A percentile compares a stretch with the other conserved stretches of the same genome.
phyloP scores from a whole-genome alignment of 2,113 vertebrate species.

The Nycticebus coucang region DNA sequence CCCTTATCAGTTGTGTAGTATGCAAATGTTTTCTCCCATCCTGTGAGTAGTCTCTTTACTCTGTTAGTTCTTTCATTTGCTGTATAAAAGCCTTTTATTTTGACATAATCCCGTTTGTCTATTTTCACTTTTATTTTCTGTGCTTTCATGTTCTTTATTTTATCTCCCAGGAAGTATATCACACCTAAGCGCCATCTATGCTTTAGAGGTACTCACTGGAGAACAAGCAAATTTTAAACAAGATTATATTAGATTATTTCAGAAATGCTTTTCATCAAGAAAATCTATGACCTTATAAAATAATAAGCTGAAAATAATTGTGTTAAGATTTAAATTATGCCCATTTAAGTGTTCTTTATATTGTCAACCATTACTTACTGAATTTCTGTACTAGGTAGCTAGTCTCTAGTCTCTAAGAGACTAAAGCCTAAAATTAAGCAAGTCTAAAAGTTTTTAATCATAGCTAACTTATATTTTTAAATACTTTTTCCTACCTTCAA shows the following conservation, averaged over 20 bases:
- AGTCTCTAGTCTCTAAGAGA: neutral
- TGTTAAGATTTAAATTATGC: neutral
- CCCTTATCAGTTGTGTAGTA: neutral
- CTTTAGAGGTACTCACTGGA: neutral
- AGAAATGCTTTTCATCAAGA: neutral
- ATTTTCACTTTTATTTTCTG: neutral
- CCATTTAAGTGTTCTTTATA: neutral
- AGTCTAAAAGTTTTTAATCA: neutral
- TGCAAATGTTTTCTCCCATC: neutral
- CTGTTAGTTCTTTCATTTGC: neutral
- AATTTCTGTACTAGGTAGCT: neutral
- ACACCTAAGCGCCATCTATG: neutral
- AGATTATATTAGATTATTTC: neutral
- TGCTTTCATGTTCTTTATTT: neutral
- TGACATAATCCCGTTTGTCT: neutral
- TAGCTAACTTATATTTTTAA: neutral
- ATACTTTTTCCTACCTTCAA: neutral
- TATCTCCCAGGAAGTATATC: neutral
- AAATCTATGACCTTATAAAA: neutral
- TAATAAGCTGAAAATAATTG: neutral
- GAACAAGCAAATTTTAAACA: neutral
- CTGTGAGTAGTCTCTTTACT: neutral
- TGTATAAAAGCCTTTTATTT: neutral
- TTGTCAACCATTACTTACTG: neutral
- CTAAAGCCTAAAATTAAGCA: constrained; percentile 14